Evolutionary conservation across 2,113 vertebrate genomes (phyloP).

Genomic region (Gymnobelideus leadbeateri): DNA sequence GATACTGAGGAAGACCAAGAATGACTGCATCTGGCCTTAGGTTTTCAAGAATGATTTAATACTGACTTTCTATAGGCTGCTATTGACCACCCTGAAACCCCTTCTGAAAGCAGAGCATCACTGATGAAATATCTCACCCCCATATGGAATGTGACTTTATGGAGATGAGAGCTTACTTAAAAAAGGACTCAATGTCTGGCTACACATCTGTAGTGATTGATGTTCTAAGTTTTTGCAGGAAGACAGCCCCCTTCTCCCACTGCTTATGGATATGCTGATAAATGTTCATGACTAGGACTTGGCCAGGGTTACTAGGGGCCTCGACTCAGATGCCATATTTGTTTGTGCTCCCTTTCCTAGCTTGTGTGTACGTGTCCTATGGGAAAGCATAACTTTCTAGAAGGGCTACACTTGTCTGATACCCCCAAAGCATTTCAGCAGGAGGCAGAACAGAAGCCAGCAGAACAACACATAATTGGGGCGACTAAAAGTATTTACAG

Average conservation of each 20-base stretch:
- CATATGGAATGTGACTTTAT: background rate
- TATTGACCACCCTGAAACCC: background rate
- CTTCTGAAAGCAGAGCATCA: background rate
- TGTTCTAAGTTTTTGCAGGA: background rate
- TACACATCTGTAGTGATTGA: background rate
- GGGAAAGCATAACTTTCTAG: background rate
- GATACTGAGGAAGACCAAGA: background rate
- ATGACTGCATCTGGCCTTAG: background rate
- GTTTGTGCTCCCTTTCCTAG: background rate
- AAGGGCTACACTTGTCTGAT: background rate
- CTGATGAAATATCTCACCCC: background rate
- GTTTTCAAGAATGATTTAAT: rapidly evolving
- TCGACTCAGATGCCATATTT: background rate
- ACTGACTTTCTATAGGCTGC: too few relatives aligned
- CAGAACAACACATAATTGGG: background rate
- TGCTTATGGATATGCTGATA: background rate
- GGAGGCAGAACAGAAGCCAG: background rate
- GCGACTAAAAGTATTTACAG: constrained; percentile 1
- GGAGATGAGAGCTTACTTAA: background rate
- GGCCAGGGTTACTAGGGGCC: background rate
- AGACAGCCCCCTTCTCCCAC: background rate
- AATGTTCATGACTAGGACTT: background rate
- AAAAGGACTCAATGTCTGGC: background rate
- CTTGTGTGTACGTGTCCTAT: background rate
- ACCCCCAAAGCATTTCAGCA: background rate